Base-by-base conservation (phyloP, 2,797 vertebrate genomes). In the Acanthurus tractus region DNA sequence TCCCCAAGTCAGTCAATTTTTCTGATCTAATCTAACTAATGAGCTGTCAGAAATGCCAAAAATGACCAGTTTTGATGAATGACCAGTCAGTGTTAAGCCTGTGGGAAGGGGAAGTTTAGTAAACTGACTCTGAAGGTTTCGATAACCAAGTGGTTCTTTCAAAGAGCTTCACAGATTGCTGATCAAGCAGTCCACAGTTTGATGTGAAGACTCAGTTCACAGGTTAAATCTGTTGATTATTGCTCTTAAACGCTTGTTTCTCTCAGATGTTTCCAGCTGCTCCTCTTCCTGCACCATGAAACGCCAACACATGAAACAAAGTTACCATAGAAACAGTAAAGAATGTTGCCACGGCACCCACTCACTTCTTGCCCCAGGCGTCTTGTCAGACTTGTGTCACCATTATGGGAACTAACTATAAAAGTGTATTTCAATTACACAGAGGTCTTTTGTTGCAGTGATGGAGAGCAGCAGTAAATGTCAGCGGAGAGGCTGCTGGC, bases 271-370 rank as follows among this genome's bases (percentile, higher is more conserved):
- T 55, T 69, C 20, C 22, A 40, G 17, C 34, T 48, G 57, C 22
- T 49, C 17, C 10, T 46, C 23, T 50, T 5, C 3, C n/a, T 29
- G 12, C 13, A 1, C 63, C 15, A 9, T 56, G 2, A 14, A 70
- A 36, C 54, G 4, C 18, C 23, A 50, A 38, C 54, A 52, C 12
- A 2, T 14, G 29, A 18, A 48, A 8, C 13, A 23, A 25, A 25
- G 76, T 72, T 63, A 54, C 76, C 63, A 78, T 78, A 69, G 81
- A 57, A 71, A 83, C 71, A 40, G 49, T 22, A 44, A 48, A 58
- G 58, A 61, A 50, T 20, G 20, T 40, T 71, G n/a, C 61, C 49
- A 15, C n/a, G 2, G 62, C 10, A 3, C n/a, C 50, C 22, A 3
- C 55, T 45, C 48, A 8, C 52, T 49, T 50, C 44, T 22, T 13